Base-by-base conservation (phyloP, 2,113 vertebrate genomes). In the Melanerpes formicivorus region DNA sequence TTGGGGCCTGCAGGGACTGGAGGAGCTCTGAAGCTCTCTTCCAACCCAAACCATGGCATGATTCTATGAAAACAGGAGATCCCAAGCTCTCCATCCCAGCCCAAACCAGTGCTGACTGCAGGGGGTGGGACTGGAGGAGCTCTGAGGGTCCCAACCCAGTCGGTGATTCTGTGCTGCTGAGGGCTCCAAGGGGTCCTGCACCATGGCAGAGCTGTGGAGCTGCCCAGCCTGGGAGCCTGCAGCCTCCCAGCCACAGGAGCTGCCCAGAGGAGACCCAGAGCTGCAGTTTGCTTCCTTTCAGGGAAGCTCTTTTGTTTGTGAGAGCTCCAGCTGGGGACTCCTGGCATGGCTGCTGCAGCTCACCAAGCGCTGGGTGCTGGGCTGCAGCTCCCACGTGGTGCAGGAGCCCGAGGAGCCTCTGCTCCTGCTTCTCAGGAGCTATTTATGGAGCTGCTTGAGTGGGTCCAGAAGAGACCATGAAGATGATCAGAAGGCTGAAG, bases 161-260 rank as follows among this genome's bases (percentile, higher is more conserved):
- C 18, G 14, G 37, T 54, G 52, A 54, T 56, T 56, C 54, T 29
- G 15, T n/a, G 12, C 34, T 80, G 72, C 64, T 4, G 3, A 55
- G 54, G 59, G 32, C 66, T 48, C 58, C 1, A 4, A n/a, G 62
- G 2, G 0, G 9, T 66, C 34, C 40, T 44, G 62, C 29, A 12
- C 32, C 14, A 29, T 56, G 21, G 3, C 26, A 52, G n/a, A 5
- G 34, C 34, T 15, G 12, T 2, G 12, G 66, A 18, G 9, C 2
- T 44, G 21, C 16, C 52, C 2, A 0, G n/a, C 23, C 18, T 0
- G 0, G 80, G 64, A 76, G 32, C 27, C 3, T 11, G 44, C 63
- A 32, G 48, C 58, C 13, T 0, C 56, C 19, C 7, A 30, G 52
- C 48, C 30, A 1, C 3, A 5, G 32, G 58, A 71, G 48, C 80